A percentile compares a stretch with the other conserved stretches of the same genome.
Evolutionary conservation across 35 echinoderm and acorn worm genomes (phyloP).

Genomic region (Heliocidaris erythrogramma): DNA sequence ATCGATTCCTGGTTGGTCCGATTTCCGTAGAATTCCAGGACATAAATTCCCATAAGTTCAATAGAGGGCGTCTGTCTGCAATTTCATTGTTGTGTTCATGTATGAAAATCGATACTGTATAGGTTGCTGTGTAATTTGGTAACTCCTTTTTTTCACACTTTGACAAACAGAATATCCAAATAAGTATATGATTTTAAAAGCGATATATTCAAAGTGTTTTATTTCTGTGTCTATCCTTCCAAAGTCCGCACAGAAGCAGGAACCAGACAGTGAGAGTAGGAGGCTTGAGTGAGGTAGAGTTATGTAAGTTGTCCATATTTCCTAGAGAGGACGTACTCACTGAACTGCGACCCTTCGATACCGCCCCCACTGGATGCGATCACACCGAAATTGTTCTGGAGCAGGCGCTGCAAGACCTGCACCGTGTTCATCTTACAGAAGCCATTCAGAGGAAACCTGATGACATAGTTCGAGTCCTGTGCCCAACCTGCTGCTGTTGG

Average conservation of each 20-base stretch:
- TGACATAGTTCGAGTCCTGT: conserved; percentile 91
- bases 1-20: background rate
- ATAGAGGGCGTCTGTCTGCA: background rate
- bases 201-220: conserved; percentile 11
- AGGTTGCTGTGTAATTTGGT: background rate
- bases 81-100: background rate
- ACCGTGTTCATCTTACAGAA: conserved; percentile 93
- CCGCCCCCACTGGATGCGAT: conserved; percentile 93
- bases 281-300: background rate
- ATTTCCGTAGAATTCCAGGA: background rate
- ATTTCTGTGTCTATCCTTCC: background rate
- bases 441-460: conserved; percentile 88
- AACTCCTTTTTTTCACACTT: background rate
- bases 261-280: background rate
- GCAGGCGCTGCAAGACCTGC: conserved; percentile 87
- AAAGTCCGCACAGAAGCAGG: background rate
- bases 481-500: conserved; percentile 83
- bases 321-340: conserved; percentile 90
- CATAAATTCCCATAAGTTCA: background rate
- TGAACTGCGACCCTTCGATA: conserved; percentile 94
- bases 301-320: conserved; percentile 59
- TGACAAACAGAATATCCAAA: background rate
- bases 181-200: background rate
- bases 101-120: background rate
- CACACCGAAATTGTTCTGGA: conserved; percentile 84